Evolutionary conservation across 2,797 vertebrate genomes (phyloP), one percentile per base, ranked within the genome.

Genomic region (Melanotaenia nigrans): DNA sequence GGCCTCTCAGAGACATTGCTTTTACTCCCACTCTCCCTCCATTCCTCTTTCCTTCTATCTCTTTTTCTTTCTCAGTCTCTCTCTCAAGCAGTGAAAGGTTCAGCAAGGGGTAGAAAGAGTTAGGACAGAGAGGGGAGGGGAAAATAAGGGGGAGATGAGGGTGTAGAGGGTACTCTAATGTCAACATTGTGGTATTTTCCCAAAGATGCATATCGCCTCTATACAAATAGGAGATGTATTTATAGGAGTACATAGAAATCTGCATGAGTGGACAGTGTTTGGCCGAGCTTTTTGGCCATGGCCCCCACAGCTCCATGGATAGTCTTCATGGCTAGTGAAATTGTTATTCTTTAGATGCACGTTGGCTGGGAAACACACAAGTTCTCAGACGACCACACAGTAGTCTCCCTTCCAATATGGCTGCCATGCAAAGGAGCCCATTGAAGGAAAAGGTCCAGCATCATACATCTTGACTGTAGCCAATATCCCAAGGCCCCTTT

Each of bases 171-270:
- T 85, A 85, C 85, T 91, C 91, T 89, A 91, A 88, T 92, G 91
- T 94, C 93, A 95, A 93, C 93, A 93, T 91, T 92, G 93, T 91
- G 93, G 91, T 94, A 94, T 94, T 94, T 94, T 94, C 93, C 90
- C 92, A 93, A 94, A 93, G 93, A 94, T 94, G 91, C 91, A 92
- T 93, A 94, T 94, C 93, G 89, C 81, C 90, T 90, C 90, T 92
- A 91, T 92, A 94, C 92, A 94, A 95, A 94, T 88, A 94, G 79
- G 85, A 89, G 87, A 88, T 89, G 91, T 94, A 95, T 94, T 94
- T 93, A 94, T 94, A 94, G 92, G 92, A 92, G 89, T 81, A 87
- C 87, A 89, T 85, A 84, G 89, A 90, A 91, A 88, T 77, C 85
- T 90, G 85, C 89, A 75, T 92, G 90, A 92, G 89, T 90, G 88